Conservation (phyloP, 2,797 vertebrate species). For the Hapalemur alaotrensis region DNA sequence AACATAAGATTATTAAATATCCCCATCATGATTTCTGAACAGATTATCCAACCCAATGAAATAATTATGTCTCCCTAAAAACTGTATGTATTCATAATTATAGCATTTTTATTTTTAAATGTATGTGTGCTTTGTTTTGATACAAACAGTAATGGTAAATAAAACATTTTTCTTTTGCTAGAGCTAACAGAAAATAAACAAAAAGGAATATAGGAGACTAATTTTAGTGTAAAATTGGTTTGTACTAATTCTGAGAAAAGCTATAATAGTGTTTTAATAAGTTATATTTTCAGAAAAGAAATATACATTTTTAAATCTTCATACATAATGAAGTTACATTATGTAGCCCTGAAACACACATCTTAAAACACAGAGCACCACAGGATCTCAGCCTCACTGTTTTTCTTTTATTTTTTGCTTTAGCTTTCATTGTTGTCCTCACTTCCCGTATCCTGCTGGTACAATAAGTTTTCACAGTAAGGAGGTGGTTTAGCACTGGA, state of each 20-base stretch:
- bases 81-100: neutral
- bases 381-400: conserved; percentile 58
- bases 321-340: neutral
- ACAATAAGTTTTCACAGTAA: conserved; percentile 73
- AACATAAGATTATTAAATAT: neutral
- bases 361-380: neutral
- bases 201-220: neutral
- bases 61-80: neutral
- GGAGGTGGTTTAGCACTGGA: conserved; percentile 42
- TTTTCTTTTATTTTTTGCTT: conserved; percentile 27
- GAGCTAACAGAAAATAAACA: neutral
- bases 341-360: neutral
- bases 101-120: neutral
- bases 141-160: neutral
- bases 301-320: neutral
- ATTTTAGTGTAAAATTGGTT: neutral
- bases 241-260: neutral
- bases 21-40: neutral
- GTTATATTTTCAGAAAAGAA: neutral
- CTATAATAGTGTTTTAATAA: neutral
- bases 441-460: conserved; percentile 66
- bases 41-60: neutral
- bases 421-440: conserved; percentile 55
- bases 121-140: neutral
- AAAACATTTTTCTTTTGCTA: neutral